Conservation (phyloP, 2,113 vertebrate genomes). For the Enhydra lutris region DNA sequence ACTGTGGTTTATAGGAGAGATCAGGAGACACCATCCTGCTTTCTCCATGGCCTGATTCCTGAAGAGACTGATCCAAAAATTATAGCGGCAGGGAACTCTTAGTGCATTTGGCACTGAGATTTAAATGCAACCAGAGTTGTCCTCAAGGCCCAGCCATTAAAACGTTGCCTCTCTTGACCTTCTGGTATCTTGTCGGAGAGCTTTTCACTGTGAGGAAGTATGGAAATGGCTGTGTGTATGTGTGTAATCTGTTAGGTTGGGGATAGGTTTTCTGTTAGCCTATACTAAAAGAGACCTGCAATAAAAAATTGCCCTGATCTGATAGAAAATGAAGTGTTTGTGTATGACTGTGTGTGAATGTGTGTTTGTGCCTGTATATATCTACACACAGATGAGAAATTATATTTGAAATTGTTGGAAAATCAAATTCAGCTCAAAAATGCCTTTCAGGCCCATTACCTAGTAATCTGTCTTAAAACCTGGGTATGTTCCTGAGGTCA, state of each 20-base stretch:
- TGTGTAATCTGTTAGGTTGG: slow-evolving; percentile 71
- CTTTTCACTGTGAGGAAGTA: slow-evolving; percentile 77
- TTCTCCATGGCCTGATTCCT: slow-evolving; percentile 64
- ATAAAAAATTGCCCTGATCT: slow-evolving; percentile 75
- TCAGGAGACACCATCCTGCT: slow-evolving; percentile 60
- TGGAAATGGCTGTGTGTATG: slow-evolving; percentile 70
- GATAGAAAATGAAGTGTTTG: slow-evolving; percentile 67
- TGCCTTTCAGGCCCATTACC: slow-evolving; percentile 67
- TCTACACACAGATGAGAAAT: slow-evolving; percentile 66
- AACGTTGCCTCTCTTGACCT: slow-evolving; percentile 71
- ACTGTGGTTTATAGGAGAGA: slow-evolving; percentile 62
- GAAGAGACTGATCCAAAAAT: slow-evolving; percentile 73
- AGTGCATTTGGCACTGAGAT: slow-evolving; percentile 68
- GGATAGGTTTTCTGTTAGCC: slow-evolving; percentile 74
- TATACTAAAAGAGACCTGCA: slow-evolving; percentile 72
- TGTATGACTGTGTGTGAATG: slow-evolving; percentile 63
- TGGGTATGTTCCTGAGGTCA: slow-evolving; percentile 68
- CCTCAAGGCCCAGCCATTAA: slow-evolving; percentile 77
- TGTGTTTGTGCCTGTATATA: slow-evolving; percentile 64
- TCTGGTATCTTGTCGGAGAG: slow-evolving; percentile 74
- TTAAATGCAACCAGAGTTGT: slow-evolving; percentile 73
- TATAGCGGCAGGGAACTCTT: slow-evolving; percentile 75
- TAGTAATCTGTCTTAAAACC: slow-evolving; percentile 58
- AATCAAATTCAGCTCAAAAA: slow-evolving; percentile 73
- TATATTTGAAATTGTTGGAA: slow-evolving; percentile 75